Conservation (phyloP, 92 coral and sea anemone species). For the Virgularia gustaviana region DNA sequence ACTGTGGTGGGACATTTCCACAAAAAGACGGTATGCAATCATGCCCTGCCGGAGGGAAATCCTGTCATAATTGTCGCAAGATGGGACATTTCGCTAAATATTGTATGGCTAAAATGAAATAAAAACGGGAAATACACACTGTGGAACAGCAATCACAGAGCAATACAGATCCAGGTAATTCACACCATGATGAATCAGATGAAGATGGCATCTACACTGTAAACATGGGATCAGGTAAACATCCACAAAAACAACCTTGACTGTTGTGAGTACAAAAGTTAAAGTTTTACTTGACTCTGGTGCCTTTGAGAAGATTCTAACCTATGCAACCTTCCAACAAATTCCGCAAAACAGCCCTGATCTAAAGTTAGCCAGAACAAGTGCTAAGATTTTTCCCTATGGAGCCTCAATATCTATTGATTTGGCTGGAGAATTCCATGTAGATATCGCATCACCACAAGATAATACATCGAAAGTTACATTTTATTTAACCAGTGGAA, state of each 20-base stretch:
- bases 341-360: slow-evolving; percentile 1
- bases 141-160: too few species aligned
- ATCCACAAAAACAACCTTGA: slow-evolving; percentile 34
- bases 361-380: slow-evolving; percentile 7
- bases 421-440: slow-evolving; percentile 36
- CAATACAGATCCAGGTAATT: neutral
- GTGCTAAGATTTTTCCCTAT: slow-evolving; percentile 45
- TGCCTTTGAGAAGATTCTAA: slow-evolving; percentile 47
- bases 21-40: slow-evolving; percentile 34
- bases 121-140: neutral
- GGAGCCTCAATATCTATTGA: slow-evolving; percentile 36
- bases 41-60: slow-evolving; percentile 31
- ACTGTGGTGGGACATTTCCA: slow-evolving; percentile 40
- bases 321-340: neutral
- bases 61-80: slow-evolving; percentile 34
- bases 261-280: slow-evolving; percentile 14
- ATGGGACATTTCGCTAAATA: slow-evolving; percentile 31
- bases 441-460: slow-evolving; percentile 30
- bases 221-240: slow-evolving; percentile 12
- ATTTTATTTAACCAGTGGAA: slow-evolving; percentile 11
- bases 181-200: slow-evolving; percentile 15
- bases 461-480: slow-evolving; percentile 39
- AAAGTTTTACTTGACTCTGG: slow-evolving; percentile 47
- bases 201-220: slow-evolving; percentile 40
- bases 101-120: slow-evolving; percentile 9